Evolutionary conservation across 2,113 vertebrate genomes (phyloP).

Genomic region (Pterophyllum scalare): DNA sequence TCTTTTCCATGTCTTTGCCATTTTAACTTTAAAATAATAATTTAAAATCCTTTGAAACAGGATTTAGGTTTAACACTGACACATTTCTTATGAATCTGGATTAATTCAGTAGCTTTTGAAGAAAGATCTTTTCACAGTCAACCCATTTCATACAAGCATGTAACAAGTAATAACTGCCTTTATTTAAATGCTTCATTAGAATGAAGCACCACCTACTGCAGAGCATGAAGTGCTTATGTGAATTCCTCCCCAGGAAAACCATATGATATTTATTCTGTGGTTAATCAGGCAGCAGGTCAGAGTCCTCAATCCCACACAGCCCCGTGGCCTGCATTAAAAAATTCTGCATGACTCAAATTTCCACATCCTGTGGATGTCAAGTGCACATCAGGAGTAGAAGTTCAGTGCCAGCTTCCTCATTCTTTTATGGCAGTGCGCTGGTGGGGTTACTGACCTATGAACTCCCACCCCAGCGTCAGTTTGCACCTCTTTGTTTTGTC

Average conservation of each 20-base stretch:
- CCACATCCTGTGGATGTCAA: background rate
- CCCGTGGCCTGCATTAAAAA: background rate
- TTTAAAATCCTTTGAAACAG: accelerated
- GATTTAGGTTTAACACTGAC: background rate
- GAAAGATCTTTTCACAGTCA: accelerated
- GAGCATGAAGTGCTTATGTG: accelerated
- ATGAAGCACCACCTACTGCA: accelerated
- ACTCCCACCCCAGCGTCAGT: too few species aligned
- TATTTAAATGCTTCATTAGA: background rate
- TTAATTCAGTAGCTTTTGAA: background rate
- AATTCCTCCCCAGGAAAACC: accelerated
- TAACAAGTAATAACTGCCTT: background rate
- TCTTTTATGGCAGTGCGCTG: slow-evolving; percentile 48
- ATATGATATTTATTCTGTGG: background rate
- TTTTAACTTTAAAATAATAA: accelerated
- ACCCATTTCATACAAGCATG: background rate
- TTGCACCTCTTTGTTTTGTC: too few species aligned
- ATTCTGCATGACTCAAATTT: background rate
- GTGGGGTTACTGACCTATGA: too few species aligned
- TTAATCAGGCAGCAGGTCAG: background rate
- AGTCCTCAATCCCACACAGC: accelerated
- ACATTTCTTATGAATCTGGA: accelerated
- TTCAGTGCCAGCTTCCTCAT: slow-evolving; percentile 68
- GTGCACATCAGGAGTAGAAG: slow-evolving; percentile 70
- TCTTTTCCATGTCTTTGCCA: accelerated